Evolutionary conservation across 2,113 vertebrate species (phyloP), one percentile per base, ranked within the genome.

Genomic region (Grus americana): DNA sequence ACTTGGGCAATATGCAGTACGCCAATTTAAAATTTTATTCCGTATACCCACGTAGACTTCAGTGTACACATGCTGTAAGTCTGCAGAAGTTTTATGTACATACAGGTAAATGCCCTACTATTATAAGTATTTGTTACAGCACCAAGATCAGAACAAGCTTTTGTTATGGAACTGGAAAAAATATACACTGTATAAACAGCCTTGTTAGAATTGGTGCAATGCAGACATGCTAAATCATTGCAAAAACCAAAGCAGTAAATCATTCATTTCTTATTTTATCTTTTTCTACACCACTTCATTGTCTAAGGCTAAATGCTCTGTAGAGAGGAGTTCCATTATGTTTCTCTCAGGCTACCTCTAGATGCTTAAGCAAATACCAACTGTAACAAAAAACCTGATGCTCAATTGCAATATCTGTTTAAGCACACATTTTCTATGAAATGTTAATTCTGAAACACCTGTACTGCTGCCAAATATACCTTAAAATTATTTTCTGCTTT

Each of bases 11-110:
- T 54, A 66, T 12, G 20, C 7, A n/a, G 22, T 34, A 54, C 12
- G 26, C 7, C 30, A 42, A 13, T 52, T 63, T 4, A 30, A 63
- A 59, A 61, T 61, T 61, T 38, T 61, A 83, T 30, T n/a, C 21
- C 0, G 0, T 58, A 27, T 24, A 80, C 14, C 10, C 44, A 16
- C 7, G 32, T 8, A 50, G 32, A 40, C 32, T 34, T 58, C 66
- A 59, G n/a, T 7, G 22, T 44, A 42, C 7, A 47, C 17, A 24
- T 34, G 18, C 13, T 5, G 0, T 23, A 80, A 44, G 15, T 65
- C 36, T 86, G 38, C 26, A 76, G 20, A 65, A 47, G 8, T 20
- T 76, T 75, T 65, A 47, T 44, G 9, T 46, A 55, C 14, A 10
- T 50, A 66, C 26, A 58, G 0, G 27, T 40, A 86, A 79, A 63